Evolutionary conservation across 2,888 invertebrate genomes (phyloP).

Genomic region (Drosophila fungiperda): DNA sequence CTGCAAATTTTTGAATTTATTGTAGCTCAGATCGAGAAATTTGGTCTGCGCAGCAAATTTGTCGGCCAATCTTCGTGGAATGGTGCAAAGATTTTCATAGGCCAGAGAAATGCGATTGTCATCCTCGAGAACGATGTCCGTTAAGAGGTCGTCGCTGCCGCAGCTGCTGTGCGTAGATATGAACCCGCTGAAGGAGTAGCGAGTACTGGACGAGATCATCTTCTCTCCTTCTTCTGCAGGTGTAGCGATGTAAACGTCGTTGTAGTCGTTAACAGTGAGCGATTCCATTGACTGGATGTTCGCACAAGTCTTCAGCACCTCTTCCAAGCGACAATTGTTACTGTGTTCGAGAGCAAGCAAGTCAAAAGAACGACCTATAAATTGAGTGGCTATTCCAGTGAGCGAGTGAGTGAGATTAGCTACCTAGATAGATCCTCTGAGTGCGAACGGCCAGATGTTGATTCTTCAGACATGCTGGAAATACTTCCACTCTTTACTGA

Average conservation of each 20-base stretch:
- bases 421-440: constrained; percentile 68
- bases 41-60: constrained; percentile 87
- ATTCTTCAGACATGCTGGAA: constrained; percentile 70
- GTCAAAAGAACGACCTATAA: constrained; percentile 1
- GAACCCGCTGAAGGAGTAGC: constrained; percentile 71
- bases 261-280: constrained; percentile 71
- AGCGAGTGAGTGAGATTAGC: neutral
- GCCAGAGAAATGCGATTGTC: constrained; percentile 88
- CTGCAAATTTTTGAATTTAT: constrained; percentile 91
- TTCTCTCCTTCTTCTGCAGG: constrained; percentile 57
- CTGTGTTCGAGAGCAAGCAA: constrained; percentile 19
- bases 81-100: constrained; percentile 88
- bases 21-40: constrained; percentile 90
- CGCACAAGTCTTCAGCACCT: constrained; percentile 78
- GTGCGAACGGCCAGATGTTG: constrained; percentile 63
- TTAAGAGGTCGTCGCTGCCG: constrained; percentile 76
- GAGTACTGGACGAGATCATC: constrained; percentile 77
- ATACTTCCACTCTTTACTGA: constrained; percentile 26
- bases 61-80: constrained; percentile 88
- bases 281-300: constrained; percentile 79
- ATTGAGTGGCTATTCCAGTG: neutral
- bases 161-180: constrained; percentile 66
- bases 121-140: constrained; percentile 85
- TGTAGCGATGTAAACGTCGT: constrained; percentile 64
- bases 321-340: constrained; percentile 66